These are phyloP conservation scores for Zaprionus lachaisei DNA, from an alignment of 1,140 invertebrate species.

Conservation along the genomic window DNA sequence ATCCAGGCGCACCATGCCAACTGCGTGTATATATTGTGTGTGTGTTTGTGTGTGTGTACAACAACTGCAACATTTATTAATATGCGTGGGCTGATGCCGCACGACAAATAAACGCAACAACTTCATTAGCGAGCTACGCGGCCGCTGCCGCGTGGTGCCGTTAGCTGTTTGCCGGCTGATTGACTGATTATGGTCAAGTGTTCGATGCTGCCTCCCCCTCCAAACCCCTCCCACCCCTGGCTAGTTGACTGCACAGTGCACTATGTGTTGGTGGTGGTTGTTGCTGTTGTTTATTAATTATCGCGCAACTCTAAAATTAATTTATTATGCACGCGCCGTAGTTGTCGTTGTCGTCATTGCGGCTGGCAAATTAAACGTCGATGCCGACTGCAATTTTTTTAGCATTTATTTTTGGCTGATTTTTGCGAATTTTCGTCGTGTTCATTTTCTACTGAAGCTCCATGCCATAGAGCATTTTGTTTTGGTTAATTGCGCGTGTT, in stretches of 20 bases:
- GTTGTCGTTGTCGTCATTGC: slow-evolving; percentile 37
- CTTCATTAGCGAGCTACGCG: slow-evolving; percentile 66
- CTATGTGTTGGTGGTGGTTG: background rate
- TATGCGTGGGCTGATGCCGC: slow-evolving; percentile 70
- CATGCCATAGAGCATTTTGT: slow-evolving; percentile 63
- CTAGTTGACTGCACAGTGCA: slow-evolving; percentile 15
- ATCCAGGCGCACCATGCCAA: slow-evolving; percentile 40
- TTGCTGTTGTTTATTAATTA: slow-evolving; percentile 68
- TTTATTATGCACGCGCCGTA: slow-evolving; percentile 71
- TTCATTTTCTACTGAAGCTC: slow-evolving; percentile 48
- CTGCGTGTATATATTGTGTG: slow-evolving; percentile 6
- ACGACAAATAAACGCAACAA: slow-evolving; percentile 73
- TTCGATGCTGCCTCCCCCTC: slow-evolving; percentile 40
- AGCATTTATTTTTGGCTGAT: slow-evolving; percentile 26
- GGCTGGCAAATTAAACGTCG: slow-evolving; percentile 49
- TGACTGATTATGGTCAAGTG: slow-evolving; percentile 82
- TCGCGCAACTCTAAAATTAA: slow-evolving; percentile 55
- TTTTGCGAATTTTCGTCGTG: slow-evolving; percentile 17
- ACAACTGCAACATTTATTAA: slow-evolving; percentile 59
- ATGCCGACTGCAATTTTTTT: slow-evolving; percentile 38
- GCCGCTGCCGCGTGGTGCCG: slow-evolving; percentile 42
- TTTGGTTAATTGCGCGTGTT: slow-evolving; percentile 78
- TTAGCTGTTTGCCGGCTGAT: slow-evolving; percentile 67
- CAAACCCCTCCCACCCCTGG: background rate
- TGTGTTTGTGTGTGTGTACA: slow-evolving; percentile 9